phyloP scores from a whole-genome alignment of 53 echinoderm and acorn worm species.

The Actinopyga echinites region DNA sequence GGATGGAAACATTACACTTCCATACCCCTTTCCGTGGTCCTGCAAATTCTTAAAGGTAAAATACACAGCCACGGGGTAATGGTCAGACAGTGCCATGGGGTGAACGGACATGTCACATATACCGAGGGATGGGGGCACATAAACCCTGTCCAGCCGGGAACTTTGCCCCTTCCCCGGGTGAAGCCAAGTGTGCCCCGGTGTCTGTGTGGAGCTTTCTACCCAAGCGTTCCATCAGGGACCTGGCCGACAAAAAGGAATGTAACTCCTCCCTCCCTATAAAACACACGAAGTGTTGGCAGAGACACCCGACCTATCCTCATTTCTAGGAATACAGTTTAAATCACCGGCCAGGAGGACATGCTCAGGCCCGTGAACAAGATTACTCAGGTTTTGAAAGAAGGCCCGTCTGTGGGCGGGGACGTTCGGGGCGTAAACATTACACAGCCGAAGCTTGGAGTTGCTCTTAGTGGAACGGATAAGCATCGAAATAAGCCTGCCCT shows the following conservation, averaged over 20 bases:
- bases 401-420: no score
- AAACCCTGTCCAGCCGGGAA: slow-evolving; percentile 57
- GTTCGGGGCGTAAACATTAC: no score
- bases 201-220: no score
- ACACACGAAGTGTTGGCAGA: neutral
- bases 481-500: no score
- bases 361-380: neutral
- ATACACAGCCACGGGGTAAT: no score
- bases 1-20: slow-evolving; percentile 58
- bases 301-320: neutral
- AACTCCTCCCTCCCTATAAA: neutral
- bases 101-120: neutral
- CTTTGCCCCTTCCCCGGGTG: slow-evolving; percentile 1
- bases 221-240: neutral
- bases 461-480: no score
- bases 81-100: no score
- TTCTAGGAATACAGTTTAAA: neutral
- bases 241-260: neutral
- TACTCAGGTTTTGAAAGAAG: neutral
- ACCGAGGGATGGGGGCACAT: slow-evolving; percentile 5
- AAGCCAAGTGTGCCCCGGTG: no score
- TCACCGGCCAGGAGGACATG: neutral
- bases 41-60: neutral
- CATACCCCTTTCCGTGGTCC: slow-evolving; percentile 26
- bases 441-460: no score